Evolutionary conservation across 2,797 vertebrate genomes (phyloP), one percentile per base, ranked within the genome.

Genomic region (Microhierax caerulescens): DNA sequence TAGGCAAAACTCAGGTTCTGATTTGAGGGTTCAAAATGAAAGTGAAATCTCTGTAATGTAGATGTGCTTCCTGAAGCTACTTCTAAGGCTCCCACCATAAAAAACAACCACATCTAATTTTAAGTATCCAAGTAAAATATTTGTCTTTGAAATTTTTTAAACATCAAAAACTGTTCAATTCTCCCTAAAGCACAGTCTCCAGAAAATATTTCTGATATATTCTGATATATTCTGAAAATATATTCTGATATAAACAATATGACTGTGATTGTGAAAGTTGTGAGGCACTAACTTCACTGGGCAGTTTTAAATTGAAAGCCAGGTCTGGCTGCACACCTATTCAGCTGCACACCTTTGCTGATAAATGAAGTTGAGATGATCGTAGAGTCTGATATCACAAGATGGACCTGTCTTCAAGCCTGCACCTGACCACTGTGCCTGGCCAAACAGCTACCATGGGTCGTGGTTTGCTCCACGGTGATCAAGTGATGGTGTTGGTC

Each of bases 191-290:
- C 67, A 25, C 28, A 78, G 23, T 77, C 37, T 85, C 23, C 48
- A 86, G 61, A 95, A 95, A 85, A 28, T 93, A 82, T 90, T 96
- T 97, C 37, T 88, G 63, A 28, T 92, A 18, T 11, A 54, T n/a
- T n/a, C n/a, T n/a, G n/a, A n/a, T n/a, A n/a, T n/a, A n/a, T n/a
- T n/a, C n/a, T n/a, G n/a, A n/a, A n/a, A n/a, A n/a, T n/a, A n/a
- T n/a, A n/a, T n/a, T n/a, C n/a, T 88, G 63, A 28, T 92, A 18
- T 11, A 54, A 95, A 72, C 63, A 70, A n/a, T 83, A 5, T 51
- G 68, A 60, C 34, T 93, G 5, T 13, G 3, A 9, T n/a, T 65
- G 50, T 61, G 63, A 70, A 82, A 53, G 20, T 60, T 87, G 68
- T 63, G 34, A 75, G 63, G 25, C 37, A 18, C 16, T 61, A 19